These are phyloP conservation scores for Lasioglossum vierecki DNA, from an alignment of 2,888 invertebrate genomes.

Conservation along the genomic window DNA sequence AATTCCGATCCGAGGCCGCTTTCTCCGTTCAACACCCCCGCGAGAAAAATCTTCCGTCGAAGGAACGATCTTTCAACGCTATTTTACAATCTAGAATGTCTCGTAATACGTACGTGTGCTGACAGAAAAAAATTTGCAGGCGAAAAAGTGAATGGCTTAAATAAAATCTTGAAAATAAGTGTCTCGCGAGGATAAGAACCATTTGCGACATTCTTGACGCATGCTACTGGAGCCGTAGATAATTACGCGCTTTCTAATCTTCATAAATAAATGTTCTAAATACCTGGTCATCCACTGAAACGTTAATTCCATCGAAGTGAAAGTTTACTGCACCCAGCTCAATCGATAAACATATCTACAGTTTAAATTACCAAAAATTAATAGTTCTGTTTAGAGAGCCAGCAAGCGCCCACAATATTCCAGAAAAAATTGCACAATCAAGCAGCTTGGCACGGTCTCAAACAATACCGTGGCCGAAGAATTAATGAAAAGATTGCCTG, in stretches of 20 bases:
- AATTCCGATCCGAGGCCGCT: conserved; percentile 23
- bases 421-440: neutral
- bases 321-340: neutral
- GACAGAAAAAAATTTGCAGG: neutral
- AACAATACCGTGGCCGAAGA: neutral
- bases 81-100: neutral
- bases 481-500: conserved; percentile 14
- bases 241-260: neutral
- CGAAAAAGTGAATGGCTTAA: neutral
- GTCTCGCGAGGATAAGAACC: neutral
- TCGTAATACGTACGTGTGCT: neutral
- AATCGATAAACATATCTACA: neutral
- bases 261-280: neutral
- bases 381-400: neutral
- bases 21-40: neutral
- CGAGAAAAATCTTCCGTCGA: neutral
- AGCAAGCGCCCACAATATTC: neutral
- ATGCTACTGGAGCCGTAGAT: neutral
- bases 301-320: neutral
- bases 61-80: neutral
- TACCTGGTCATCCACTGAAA: neutral
- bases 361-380: neutral
- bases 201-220: neutral
- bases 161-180: neutral
- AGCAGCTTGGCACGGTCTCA: neutral